These are phyloP conservation scores for Chondrosia reniformis DNA, from an alignment of 37 sponge, comb jelly and placozoan species.

Conservation along the genomic window DNA sequence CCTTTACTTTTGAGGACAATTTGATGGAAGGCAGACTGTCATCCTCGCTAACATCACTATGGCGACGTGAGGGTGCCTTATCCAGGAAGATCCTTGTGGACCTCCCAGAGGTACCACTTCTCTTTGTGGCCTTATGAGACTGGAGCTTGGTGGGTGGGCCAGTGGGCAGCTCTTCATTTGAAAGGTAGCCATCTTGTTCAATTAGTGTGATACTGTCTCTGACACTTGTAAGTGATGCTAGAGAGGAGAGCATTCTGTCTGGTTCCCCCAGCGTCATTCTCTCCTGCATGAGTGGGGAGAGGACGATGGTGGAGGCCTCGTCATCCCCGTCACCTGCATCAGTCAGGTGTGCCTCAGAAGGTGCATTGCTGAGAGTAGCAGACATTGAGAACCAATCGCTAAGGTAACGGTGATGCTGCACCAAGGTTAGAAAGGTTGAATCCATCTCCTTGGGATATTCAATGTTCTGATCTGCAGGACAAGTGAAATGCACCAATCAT, in stretches of 20 bases:
- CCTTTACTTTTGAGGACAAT: neutral
- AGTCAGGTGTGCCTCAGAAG: constrained; percentile 1
- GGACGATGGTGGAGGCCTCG: neutral
- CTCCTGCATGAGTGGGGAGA: constrained; percentile 9
- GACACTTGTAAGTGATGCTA: too few relatives aligned
- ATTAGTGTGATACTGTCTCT: neutral
- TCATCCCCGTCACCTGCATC: constrained; percentile 2
- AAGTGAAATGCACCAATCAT: neutral
- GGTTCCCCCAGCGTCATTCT: too few relatives aligned
- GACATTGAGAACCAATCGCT: constrained; percentile 5
- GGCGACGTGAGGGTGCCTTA: constrained; percentile 7
- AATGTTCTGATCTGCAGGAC: neutral
- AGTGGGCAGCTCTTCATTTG: neutral
- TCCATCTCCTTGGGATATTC: neutral
- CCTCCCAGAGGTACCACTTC: neutral
- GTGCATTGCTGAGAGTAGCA: neutral
- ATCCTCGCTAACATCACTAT: constrained; percentile 3
- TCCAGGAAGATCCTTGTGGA: constrained; percentile 9
- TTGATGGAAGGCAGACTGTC: neutral
- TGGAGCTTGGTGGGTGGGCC: neutral
- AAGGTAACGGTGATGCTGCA: constrained; percentile 10
- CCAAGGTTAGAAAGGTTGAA: neutral
- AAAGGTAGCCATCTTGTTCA: neutral
- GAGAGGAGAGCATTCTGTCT: too few relatives aligned
- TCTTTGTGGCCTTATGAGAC: neutral